Conservation (phyloP, 2,888 invertebrate genomes). For the Ochropleura leucogaster region DNA sequence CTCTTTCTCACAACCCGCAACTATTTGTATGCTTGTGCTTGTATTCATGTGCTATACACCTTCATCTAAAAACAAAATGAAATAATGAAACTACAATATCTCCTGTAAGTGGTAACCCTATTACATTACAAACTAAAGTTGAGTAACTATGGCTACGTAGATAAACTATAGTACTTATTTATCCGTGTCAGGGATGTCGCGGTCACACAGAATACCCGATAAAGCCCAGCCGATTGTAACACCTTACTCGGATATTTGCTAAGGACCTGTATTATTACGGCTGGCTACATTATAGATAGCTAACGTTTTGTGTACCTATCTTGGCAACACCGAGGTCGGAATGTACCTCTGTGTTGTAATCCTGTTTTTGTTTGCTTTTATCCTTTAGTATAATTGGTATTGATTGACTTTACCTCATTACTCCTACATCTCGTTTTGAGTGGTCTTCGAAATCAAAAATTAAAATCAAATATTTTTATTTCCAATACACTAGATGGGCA, state of each 20-base stretch:
- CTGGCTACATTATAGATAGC: slow-evolving; percentile 23
- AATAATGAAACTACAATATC: slow-evolving; percentile 9
- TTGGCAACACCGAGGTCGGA: slow-evolving; percentile 21
- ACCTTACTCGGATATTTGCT: slow-evolving; percentile 56
- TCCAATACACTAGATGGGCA: no score
- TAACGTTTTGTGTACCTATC: slow-evolving; percentile 34
- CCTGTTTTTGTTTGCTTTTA: slow-evolving; percentile 1
- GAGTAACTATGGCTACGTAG: slow-evolving; percentile 14
- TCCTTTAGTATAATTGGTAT: slow-evolving; percentile 9
- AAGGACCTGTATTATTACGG: slow-evolving; percentile 45
- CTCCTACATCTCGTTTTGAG: background rate
- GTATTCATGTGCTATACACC: background rate
- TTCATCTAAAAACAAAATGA: background rate
- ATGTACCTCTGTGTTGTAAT: slow-evolving; percentile 13
- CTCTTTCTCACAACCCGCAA: no score
- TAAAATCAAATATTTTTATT: no score
- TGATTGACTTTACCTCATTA: background rate
- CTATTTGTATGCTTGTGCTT: no score
- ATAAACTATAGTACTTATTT: slow-evolving; percentile 51
- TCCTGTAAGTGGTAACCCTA: slow-evolving; percentile 22
- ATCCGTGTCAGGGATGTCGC: slow-evolving; percentile 76
- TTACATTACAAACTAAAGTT: slow-evolving; percentile 11
- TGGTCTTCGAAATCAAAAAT: background rate
- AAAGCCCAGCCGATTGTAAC: slow-evolving; percentile 42
- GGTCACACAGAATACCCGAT: slow-evolving; percentile 50